phyloP scores from a whole-genome alignment of 1,140 invertebrate genomes.

The Chrysomallon squamiferum region DNA sequence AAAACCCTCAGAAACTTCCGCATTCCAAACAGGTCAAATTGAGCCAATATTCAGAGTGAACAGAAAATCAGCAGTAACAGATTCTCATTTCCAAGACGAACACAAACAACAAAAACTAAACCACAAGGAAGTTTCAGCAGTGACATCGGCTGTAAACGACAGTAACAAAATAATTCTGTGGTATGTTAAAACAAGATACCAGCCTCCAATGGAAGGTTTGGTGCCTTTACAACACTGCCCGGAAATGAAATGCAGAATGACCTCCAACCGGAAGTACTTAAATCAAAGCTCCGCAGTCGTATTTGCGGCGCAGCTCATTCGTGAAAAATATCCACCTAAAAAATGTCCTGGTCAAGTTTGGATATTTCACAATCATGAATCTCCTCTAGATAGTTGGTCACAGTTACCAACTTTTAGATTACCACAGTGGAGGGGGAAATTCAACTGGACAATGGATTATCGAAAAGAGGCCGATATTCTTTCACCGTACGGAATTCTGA shows the following conservation, averaged over 20 bases:
- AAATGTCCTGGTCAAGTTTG: neutral
- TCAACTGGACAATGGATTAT: slow-evolving; percentile 20
- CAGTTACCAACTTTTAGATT: too few species aligned
- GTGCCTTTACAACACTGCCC: neutral
- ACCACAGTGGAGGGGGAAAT: neutral
- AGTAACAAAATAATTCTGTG: neutral
- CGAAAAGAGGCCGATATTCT: slow-evolving; percentile 5
- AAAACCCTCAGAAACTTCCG: too few species aligned
- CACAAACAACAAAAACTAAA: too few species aligned
- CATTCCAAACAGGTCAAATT: too few species aligned
- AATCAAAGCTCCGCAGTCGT: neutral
- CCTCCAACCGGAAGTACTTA: neutral
- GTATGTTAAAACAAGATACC: neutral
- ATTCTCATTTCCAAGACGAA: too few species aligned
- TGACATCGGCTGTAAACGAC: neutral
- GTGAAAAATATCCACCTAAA: neutral
- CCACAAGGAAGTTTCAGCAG: too few species aligned
- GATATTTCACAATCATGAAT: slow-evolving; percentile 1
- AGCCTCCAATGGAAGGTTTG: neutral
- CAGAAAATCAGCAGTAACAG: too few species aligned
- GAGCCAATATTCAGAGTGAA: too few species aligned
- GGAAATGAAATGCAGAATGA: neutral
- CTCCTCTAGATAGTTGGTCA: neutral
- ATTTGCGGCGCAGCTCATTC: neutral
- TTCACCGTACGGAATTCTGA: neutral